A percentile compares a stretch with the other conserved stretches of the same genome.
These are phyloP conservation scores for Toxonevra muliebris DNA, from an alignment of 2,888 invertebrate genomes.

Conservation along the genomic window DNA sequence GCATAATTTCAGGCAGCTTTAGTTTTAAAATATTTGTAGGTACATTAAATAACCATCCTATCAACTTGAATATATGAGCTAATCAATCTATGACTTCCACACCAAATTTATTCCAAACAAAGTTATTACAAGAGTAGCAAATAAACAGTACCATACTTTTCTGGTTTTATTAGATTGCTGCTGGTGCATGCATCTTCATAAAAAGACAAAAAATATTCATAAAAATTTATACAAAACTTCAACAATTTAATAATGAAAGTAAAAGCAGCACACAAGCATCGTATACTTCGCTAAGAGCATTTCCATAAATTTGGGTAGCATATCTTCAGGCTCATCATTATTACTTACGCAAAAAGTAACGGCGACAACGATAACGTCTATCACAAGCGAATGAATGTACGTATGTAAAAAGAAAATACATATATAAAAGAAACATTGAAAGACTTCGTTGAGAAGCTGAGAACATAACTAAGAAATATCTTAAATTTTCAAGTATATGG, in stretches of 20 bases:
- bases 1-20: constrained; percentile 16
- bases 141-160: neutral
- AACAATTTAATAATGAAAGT: too few relatives aligned
- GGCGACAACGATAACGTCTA: constrained; percentile 10
- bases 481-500: neutral
- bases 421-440: neutral
- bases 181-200: neutral
- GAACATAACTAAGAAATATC: neutral
- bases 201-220: neutral
- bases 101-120: too few relatives aligned
- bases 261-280: too few relatives aligned
- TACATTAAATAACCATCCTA: too few relatives aligned
- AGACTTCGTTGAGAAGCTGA: neutral
- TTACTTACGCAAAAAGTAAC: neutral
- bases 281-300: too few relatives aligned
- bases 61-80: too few relatives aligned
- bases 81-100: too few relatives aligned
- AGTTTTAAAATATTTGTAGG: neutral
- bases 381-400: neutral
- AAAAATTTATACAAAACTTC: too few relatives aligned
- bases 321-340: constrained; percentile 22
- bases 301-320: constrained; percentile 18
- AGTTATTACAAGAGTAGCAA: too few relatives aligned
- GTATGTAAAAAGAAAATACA: neutral
- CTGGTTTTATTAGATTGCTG: neutral